These are phyloP conservation scores for Taeniopygia guttata DNA, from an alignment of 2,797 vertebrate genomes.

Conservation along the genomic window DNA sequence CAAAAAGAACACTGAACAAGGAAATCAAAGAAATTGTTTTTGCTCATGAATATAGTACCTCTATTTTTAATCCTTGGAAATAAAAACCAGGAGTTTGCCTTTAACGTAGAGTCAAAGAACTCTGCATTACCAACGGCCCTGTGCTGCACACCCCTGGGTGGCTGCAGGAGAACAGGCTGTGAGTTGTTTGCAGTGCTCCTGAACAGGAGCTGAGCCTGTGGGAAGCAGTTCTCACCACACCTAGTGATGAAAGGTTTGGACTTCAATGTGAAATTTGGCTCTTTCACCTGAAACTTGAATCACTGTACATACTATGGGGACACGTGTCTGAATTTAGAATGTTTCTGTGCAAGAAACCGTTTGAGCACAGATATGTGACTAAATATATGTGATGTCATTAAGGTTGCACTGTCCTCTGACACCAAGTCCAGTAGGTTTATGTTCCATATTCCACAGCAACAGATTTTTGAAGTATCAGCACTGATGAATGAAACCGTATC, in stretches of 20 bases:
- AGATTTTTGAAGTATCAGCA: neutral
- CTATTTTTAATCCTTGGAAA: neutral
- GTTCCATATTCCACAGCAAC: neutral
- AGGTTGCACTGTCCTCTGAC: neutral
- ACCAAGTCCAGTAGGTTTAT: neutral
- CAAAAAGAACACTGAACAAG: neutral
- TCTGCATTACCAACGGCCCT: rapidly evolving
- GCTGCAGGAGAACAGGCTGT: neutral
- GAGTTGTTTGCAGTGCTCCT: neutral
- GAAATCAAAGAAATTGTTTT: neutral
- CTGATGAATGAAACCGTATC: neutral
- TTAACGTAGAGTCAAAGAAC: neutral
- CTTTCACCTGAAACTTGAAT: slow-evolving; percentile 32
- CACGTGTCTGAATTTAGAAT: neutral
- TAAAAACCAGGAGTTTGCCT: neutral
- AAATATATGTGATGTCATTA: neutral
- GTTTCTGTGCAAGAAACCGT: neutral
- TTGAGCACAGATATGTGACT: neutral
- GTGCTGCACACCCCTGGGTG: neutral
- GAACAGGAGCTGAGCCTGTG: neutral
- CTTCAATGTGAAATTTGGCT: slow-evolving; percentile 25
- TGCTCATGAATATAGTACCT: neutral
- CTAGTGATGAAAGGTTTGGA: neutral
- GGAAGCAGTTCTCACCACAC: neutral
- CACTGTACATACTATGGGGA: neutral